Percentiles rank a stretch among this genome's conserved stretches.
Evolutionary conservation across 1,140 invertebrate species (phyloP).

Genomic region (Diorhabda carinulata): DNA sequence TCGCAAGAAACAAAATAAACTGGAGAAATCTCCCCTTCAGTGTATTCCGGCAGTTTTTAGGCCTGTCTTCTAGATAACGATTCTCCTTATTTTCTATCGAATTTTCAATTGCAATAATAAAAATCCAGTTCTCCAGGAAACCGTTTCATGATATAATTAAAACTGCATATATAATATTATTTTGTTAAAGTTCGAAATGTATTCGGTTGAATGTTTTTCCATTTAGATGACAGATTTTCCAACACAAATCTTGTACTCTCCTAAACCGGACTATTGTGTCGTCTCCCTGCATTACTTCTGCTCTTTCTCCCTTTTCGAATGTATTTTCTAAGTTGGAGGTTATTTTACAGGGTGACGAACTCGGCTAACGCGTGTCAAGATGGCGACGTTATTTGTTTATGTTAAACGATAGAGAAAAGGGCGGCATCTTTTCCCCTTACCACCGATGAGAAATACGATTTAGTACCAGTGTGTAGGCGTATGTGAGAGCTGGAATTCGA

Average conservation of each 20-base stretch:
- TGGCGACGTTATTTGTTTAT: conserved; percentile 6
- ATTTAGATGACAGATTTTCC: too few species aligned
- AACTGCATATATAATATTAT: too few species aligned
- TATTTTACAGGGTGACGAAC: conserved; percentile 22
- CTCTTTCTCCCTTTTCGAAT: conserved; percentile 13
- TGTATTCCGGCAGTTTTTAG: neutral
- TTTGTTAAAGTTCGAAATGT: too few species aligned
- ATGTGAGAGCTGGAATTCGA: neutral
- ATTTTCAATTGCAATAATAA: too few species aligned
- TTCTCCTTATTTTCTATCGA: too few species aligned
- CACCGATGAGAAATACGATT: neutral
- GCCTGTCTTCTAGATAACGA: neutral
- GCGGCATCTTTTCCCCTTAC: neutral
- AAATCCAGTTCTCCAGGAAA: too few species aligned
- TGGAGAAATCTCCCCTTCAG: neutral
- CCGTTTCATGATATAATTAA: too few species aligned
- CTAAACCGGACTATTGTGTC: neutral
- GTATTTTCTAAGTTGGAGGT: conserved; percentile 14
- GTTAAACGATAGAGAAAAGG: neutral
- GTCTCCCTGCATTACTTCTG: conserved; percentile 5
- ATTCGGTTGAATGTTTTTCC: too few species aligned
- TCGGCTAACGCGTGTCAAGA: conserved; percentile 14
- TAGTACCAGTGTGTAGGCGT: neutral
- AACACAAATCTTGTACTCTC: neutral
- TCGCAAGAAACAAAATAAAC: conserved; percentile 21